Conservation (phyloP, 2,113 vertebrate genomes). For the Jaculus jaculus region DNA sequence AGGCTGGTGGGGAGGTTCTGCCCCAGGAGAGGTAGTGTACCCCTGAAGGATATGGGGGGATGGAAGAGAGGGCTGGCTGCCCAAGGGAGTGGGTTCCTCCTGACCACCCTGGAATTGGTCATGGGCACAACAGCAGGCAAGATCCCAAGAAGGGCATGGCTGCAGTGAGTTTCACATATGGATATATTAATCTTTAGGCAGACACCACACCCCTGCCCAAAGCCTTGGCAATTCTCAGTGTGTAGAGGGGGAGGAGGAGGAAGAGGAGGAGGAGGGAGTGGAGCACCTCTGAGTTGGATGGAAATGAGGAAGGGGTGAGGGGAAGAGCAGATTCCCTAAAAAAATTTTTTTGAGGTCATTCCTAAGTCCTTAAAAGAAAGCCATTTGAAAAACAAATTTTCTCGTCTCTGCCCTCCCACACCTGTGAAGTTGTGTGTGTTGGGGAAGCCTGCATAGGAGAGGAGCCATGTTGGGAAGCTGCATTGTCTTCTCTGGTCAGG, state of each 20-base stretch:
- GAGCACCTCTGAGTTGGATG: conserved; percentile 2
- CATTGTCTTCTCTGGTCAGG: conserved; percentile 45
- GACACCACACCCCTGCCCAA: conserved; percentile 53
- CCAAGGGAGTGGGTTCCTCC: conserved; percentile 70
- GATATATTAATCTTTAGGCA: conserved; percentile 63
- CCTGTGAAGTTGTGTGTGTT: conserved; percentile 55
- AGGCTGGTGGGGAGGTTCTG: conserved; percentile 70
- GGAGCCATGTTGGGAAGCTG: conserved; percentile 39
- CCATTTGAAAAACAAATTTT: conserved; percentile 12
- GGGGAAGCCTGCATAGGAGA: conserved; percentile 46
- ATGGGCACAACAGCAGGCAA: conserved; percentile 53
- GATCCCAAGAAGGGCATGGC: conserved; percentile 56
- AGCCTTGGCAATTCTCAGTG: conserved; percentile 46
- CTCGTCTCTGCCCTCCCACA: conserved; percentile 64
- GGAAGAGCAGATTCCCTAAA: conserved; percentile 61
- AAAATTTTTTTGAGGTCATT: conserved; percentile 66
- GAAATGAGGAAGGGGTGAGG: conserved; percentile 47
- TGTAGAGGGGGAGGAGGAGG: conserved; percentile 31
- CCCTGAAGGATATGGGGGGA: conserved; percentile 72
- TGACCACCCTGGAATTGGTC: conserved; percentile 67
- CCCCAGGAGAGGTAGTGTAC: conserved; percentile 73
- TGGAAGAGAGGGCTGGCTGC: conserved; percentile 75
- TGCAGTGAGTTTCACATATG: conserved; percentile 44
- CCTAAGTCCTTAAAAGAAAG: conserved; percentile 72
- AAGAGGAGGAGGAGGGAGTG: conserved; percentile 18